A percentile compares a stretch with the other conserved stretches of the same genome.
Evolutionary conservation across 2,797 vertebrate genomes (phyloP).

Genomic region (Malurus leucopterus): DNA sequence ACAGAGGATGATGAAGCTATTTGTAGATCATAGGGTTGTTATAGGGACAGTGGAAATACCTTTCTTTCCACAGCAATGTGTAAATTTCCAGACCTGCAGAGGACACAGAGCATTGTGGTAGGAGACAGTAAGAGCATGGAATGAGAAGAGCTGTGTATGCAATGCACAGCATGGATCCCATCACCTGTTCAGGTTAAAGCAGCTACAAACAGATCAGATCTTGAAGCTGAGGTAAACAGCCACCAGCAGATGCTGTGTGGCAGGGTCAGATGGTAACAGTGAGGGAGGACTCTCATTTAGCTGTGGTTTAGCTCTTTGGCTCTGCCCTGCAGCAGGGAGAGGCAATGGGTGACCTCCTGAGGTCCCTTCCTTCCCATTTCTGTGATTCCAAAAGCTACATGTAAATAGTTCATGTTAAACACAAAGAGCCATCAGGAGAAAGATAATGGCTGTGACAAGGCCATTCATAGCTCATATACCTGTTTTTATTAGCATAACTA

Average conservation of each 20-base stretch:
- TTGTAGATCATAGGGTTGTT: neutral
- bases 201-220: neutral
- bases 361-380: neutral
- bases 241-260: neutral
- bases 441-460: neutral
- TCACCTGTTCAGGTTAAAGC: neutral
- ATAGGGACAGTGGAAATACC: neutral
- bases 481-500: constrained; percentile 1
- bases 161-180: neutral
- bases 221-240: neutral
- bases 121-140: neutral
- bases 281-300: neutral
- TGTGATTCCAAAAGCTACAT: neutral
- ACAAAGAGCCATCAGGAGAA: neutral
- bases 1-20: neutral
- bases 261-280: neutral
- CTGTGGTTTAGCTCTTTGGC: neutral
- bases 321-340: neutral
- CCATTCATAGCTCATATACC: neutral
- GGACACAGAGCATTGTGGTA: neutral
- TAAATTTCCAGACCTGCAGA: neutral
- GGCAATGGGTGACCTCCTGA: neutral
- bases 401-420: neutral
- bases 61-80: neutral
- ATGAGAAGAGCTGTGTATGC: neutral